Conservation (phyloP, 2,888 invertebrate genomes). For the Isotomurus palustris region DNA sequence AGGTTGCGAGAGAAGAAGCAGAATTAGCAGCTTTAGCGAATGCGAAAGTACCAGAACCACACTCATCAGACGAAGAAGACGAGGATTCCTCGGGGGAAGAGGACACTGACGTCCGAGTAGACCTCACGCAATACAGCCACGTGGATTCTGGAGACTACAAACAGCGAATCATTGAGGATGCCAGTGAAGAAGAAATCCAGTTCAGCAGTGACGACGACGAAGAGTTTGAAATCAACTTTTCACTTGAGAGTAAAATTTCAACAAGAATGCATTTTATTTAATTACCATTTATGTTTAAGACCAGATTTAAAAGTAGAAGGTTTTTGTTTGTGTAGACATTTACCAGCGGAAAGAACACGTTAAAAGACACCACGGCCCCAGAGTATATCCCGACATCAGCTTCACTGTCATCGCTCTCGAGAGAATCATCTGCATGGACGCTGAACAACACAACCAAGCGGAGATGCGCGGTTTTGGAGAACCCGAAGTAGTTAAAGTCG, state of each 20-base stretch:
- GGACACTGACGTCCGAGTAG: conserved; percentile 21
- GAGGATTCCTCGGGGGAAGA: conserved; percentile 31
- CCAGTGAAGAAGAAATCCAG: conserved; percentile 38
- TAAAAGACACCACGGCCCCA: conserved; percentile 20
- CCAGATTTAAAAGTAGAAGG: too few relatives aligned
- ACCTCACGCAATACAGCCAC: conserved; percentile 29
- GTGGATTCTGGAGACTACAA: conserved; percentile 30
- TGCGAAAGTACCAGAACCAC: conserved; percentile 21
- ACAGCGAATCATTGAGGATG: conserved; percentile 24
- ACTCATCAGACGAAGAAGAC: conserved; percentile 26
- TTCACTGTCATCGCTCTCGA: conserved; percentile 37
- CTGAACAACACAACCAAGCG: conserved; percentile 40
- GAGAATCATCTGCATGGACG: conserved; percentile 40
- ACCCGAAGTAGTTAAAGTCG: conserved; percentile 9
- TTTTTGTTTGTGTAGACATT: conserved; percentile 14
- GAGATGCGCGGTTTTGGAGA: conserved; percentile 41
- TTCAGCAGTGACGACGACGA: conserved; percentile 32
- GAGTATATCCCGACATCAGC: conserved; percentile 38
- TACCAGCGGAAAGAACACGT: conserved; percentile 26
- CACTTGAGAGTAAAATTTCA: too few relatives aligned
- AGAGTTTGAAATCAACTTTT: conserved; percentile 33
- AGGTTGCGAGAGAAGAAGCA: neutral
- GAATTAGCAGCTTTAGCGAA: conserved; percentile 15
- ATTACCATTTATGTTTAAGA: too few relatives aligned
- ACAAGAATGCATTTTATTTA: too few relatives aligned